phyloP scores from a whole-genome alignment of 2,888 invertebrate genomes.

The Suillia variegata region DNA sequence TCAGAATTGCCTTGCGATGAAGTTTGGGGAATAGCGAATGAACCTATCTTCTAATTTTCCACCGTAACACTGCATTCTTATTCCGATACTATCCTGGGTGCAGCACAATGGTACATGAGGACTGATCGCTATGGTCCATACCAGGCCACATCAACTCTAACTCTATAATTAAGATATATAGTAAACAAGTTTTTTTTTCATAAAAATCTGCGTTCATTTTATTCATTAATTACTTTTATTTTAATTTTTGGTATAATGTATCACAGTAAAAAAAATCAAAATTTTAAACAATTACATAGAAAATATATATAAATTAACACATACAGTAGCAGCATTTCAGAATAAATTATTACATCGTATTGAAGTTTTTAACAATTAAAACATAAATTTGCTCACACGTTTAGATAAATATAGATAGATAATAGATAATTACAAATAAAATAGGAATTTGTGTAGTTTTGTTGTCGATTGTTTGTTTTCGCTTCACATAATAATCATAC shows the following conservation, averaged over 20 bases:
- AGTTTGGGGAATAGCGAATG: too few relatives aligned
- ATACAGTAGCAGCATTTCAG: too few relatives aligned
- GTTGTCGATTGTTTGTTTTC: neutral
- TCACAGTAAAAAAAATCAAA: constrained; percentile 56
- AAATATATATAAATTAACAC: constrained; percentile 12
- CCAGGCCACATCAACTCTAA: too few relatives aligned
- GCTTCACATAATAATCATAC: neutral
- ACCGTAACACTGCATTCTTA: too few relatives aligned
- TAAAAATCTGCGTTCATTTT: constrained; percentile 4
- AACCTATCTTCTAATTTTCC: too few relatives aligned
- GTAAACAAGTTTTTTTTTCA: too few relatives aligned
- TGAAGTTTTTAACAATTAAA: neutral
- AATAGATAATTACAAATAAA: constrained; percentile 21
- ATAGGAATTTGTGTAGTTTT: neutral
- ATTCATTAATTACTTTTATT: constrained; percentile 32
- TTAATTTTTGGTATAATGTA: constrained; percentile 37
- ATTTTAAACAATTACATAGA: constrained; percentile 35
- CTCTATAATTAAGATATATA: too few relatives aligned
- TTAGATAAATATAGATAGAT: constrained; percentile 35
- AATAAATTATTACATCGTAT: too few relatives aligned
- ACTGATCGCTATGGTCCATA: too few relatives aligned
- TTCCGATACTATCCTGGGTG: too few relatives aligned
- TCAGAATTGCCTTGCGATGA: too few relatives aligned
- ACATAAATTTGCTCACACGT: constrained; percentile 20
- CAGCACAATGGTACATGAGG: too few relatives aligned